Conservation (phyloP, 1,140 invertebrate genomes). For the Dermatophagoides farinae region DNA sequence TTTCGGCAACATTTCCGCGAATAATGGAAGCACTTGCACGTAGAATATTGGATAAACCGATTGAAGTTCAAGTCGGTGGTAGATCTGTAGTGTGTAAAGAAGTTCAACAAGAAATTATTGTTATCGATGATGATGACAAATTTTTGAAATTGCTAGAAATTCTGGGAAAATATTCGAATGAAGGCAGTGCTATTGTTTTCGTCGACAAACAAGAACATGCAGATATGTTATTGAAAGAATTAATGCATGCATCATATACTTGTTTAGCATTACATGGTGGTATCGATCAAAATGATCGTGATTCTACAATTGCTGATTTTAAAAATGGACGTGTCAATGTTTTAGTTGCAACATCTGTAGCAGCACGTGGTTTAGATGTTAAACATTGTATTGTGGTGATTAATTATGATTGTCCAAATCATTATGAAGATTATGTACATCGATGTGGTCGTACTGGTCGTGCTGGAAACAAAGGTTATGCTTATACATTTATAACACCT, state of each 20-base stretch:
- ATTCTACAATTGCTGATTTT: conserved; percentile 93
- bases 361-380: conserved; percentile 87
- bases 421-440: conserved; percentile 99
- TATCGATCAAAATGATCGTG: conserved; percentile 96
- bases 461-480: conserved; percentile 87
- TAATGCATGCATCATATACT: conserved; percentile 87
- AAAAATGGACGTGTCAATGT: conserved; percentile 64
- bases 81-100: conserved; percentile 94
- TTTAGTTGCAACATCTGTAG: conserved; percentile 75
- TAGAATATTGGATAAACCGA: conserved; percentile 75
- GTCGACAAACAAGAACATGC: conserved; percentile 98
- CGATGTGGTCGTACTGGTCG: conserved; percentile 64
- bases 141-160: conserved; percentile 92
- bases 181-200: conserved; percentile 86
- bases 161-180: conserved; percentile 36
- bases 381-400: conserved; percentile 93
- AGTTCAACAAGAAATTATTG: conserved; percentile 73
- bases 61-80: conserved; percentile 96
- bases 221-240: conserved; percentile 75
- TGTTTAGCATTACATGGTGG: conserved; percentile 95
- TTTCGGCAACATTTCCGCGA: conserved; percentile 93
- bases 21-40: conserved; percentile 96
- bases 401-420: conserved; percentile 98
- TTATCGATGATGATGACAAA: conserved; percentile 90
- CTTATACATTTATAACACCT: conserved; percentile 88